phyloP scores from a whole-genome alignment of 2,888 invertebrate genomes.

The Boloria euphrosyne region DNA sequence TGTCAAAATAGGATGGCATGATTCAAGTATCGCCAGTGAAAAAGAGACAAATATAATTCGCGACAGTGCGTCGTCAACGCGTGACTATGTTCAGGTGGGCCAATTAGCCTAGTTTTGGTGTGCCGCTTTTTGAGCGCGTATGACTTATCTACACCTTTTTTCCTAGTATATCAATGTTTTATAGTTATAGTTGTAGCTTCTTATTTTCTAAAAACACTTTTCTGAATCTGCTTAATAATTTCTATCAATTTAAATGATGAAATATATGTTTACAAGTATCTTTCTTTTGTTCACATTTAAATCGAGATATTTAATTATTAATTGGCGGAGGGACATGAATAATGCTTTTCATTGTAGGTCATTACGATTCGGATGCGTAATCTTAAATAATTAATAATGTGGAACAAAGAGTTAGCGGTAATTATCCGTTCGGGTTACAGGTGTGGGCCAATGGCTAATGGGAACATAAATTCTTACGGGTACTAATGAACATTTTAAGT shows the following conservation, averaged over 20 bases:
- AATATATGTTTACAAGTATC: not conserved
- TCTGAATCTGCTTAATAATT: too few species aligned
- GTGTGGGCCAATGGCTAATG: conserved; percentile 52
- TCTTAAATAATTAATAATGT: conserved; percentile 58
- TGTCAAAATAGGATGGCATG: too few species aligned
- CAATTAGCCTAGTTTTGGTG: too few species aligned
- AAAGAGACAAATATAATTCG: too few species aligned
- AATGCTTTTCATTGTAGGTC: conserved; percentile 46
- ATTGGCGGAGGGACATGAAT: conserved; percentile 3
- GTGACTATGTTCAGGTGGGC: too few species aligned
- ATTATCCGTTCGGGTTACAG: conserved; percentile 51
- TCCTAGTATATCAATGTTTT: too few species aligned
- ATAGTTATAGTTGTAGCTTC: too few species aligned
- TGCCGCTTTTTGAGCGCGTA: too few species aligned
- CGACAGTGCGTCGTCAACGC: too few species aligned
- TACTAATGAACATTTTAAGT: conserved; percentile 36
- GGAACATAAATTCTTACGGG: conserved; percentile 43
- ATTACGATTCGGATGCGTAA: conserved; percentile 47
- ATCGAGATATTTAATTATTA: conserved; percentile 10
- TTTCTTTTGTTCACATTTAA: conserved; percentile 1
- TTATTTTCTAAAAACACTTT: too few species aligned
- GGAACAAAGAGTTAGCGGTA: conserved; percentile 54
- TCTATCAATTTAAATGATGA: not conserved
- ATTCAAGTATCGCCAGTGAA: too few species aligned
- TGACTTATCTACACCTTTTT: too few species aligned